Conservation (phyloP, 1,140 invertebrate genomes). For the Triops cancriformis region DNA sequence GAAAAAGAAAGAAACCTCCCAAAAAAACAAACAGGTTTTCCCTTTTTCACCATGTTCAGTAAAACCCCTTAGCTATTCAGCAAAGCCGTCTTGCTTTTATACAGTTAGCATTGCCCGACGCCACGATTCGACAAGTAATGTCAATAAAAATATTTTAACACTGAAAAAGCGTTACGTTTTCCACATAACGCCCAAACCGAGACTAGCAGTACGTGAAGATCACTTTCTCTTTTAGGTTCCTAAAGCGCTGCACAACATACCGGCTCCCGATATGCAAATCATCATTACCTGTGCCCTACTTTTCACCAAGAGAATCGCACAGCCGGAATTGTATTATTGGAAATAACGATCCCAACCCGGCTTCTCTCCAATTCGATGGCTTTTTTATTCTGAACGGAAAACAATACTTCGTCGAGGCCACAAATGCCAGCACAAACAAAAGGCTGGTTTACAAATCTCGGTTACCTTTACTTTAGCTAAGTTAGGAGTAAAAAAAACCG, state of each 20-base stretch:
- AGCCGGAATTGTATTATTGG: neutral
- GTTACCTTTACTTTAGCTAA: neutral
- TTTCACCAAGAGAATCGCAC: neutral
- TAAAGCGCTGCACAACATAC: neutral
- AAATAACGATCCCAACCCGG: neutral
- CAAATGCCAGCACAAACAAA: neutral
- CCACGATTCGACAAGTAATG: no score
- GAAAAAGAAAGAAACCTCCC: neutral
- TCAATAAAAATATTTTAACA: no score
- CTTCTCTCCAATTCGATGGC: neutral
- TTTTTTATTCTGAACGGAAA: neutral
- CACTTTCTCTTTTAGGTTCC: neutral
- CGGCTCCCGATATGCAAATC: neutral
- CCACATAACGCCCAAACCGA: no score
- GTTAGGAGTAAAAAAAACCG: neutral
- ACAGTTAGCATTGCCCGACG: no score
- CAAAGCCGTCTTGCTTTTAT: no score
- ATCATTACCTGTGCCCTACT: neutral
- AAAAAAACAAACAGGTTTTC: constrained; percentile 3
- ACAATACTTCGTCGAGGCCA: neutral
- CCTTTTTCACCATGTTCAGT: neutral
- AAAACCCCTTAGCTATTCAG: no score
- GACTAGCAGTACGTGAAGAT: neutral
- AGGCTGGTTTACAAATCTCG: neutral
- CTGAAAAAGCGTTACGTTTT: no score